These are phyloP conservation scores for Oostethus manadensis DNA, from an alignment of 2,113 vertebrate genomes.

Conservation along the genomic window DNA sequence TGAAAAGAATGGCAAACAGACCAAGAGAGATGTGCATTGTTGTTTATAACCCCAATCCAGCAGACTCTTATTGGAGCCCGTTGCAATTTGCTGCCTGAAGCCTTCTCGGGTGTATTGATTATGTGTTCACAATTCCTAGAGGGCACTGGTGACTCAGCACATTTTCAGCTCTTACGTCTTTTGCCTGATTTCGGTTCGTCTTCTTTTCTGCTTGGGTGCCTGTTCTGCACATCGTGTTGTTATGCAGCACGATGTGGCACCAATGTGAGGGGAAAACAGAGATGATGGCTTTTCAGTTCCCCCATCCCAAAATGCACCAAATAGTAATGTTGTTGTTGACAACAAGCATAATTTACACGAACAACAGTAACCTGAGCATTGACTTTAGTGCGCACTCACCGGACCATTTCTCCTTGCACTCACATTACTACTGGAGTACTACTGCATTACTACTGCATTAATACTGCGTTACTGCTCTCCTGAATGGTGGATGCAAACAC, in stretches of 20 bases:
- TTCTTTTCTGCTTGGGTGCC: conserved; percentile 5
- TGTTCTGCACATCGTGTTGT: conserved; percentile 4
- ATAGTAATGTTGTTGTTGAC: no score
- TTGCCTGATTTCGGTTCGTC: conserved; percentile 8
- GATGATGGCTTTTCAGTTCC: background rate
- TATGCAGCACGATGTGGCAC: no score
- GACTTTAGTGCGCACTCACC: no score
- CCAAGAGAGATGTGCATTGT: conserved; percentile 1
- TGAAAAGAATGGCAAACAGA: background rate
- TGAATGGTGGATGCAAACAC: no score
- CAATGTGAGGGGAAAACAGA: no score
- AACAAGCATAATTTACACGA: no score
- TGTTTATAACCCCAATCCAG: conserved; percentile 5
- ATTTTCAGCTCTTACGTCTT: conserved; percentile 10
- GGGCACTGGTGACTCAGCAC: conserved; percentile 49
- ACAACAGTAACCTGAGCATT: no score
- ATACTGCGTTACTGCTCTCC: no score
- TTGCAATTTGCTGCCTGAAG: conserved; percentile 30
- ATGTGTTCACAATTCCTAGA: conserved; percentile 34
- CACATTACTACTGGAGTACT: no score
- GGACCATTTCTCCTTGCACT: no score
- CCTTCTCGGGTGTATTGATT: conserved; percentile 41
- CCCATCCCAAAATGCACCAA: background rate
- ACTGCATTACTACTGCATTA: no score
- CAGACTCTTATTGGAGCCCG: conserved; percentile 21